Evolutionary conservation across 2,113 vertebrate species (phyloP).

Genomic region (Ursus arctos): DNA sequence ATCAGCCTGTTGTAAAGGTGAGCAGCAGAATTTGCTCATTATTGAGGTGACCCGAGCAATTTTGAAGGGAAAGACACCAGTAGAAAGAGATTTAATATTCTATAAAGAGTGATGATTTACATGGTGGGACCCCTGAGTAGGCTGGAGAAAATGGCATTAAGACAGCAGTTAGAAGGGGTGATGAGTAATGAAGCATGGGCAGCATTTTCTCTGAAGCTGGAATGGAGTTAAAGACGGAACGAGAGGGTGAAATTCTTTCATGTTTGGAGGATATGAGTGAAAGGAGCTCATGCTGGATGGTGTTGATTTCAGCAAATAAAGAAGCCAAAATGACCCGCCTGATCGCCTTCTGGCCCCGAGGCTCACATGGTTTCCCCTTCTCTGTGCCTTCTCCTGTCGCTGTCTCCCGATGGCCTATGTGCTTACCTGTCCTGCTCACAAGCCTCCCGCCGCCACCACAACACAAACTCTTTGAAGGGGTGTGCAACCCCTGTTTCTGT

Average conservation of each 20-base stretch:
- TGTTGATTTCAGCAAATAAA: background rate
- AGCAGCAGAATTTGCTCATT: background rate
- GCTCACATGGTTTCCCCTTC: accelerated
- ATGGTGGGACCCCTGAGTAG: accelerated
- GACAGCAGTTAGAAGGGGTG: background rate
- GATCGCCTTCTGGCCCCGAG: no score
- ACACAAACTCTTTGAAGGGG: background rate
- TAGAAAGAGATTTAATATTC: background rate
- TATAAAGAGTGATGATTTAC: background rate
- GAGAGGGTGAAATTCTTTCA: background rate
- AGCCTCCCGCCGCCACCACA: background rate
- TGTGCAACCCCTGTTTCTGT: accelerated
- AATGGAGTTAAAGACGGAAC: background rate
- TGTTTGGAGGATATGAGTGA: background rate
- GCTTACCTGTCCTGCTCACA: no score
- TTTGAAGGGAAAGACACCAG: background rate
- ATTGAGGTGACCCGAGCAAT: background rate
- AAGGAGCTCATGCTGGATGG: background rate
- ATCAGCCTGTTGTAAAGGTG: background rate
- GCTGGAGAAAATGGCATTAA: no score
- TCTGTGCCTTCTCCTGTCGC: accelerated
- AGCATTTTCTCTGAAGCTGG: background rate
- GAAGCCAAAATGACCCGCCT: background rate
- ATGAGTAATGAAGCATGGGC: accelerated
- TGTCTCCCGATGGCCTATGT: accelerated